Evolutionary conservation across 2,797 vertebrate genomes (phyloP), one percentile per base, ranked within the genome.

Genomic region (Lacerta viridis): DNA sequence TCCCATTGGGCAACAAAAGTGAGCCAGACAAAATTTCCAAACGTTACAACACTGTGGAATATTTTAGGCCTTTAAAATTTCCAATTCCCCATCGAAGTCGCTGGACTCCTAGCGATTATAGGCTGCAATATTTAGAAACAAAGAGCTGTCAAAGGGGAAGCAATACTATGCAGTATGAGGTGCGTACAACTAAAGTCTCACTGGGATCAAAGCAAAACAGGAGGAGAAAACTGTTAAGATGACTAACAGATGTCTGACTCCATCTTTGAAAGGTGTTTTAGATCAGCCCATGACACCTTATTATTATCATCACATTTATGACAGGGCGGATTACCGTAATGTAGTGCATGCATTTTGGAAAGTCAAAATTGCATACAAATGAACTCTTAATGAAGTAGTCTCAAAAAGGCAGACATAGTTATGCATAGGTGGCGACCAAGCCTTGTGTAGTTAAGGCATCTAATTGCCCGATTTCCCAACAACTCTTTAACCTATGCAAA

Each of bases 251-350:
- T 94, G 78, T 88, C 84, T 89, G 87, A 92, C 90, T 82, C 94
- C 86, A 86, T 90, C 88, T 91, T 90, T n/a, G 78, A 83, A 94
- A 94, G 85, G 84, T 93, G 94, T 92, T 93, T 91, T 90, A 90
- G 82, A 92, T 87, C 84, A 90, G 87, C 72, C 85, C 92, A 88
- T 91, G 92, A 91, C 86, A 88, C 93, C 90, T 93, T 89, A 93
- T 93, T 93, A 94, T 92, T 92, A 95, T 7, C 20, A 64, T 64
- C 61, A 83, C 89, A 94, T 93, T 94, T 95, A 96, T 92, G 93
- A 95, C 91, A 94, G 95, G 90, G 95, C 92, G 92, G 92, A 93
- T 94, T 95, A 94, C 83, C 90, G 92, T 41, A 55, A 88, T 90
- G 81, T 64, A 64, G 61, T 84, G 91, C 89, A 82, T 84, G 69